Percentiles rank a stretch among this genome's conserved stretches.
Evolutionary conservation across 2,113 vertebrate species (phyloP).

Genomic region (Carassius gibelio): DNA sequence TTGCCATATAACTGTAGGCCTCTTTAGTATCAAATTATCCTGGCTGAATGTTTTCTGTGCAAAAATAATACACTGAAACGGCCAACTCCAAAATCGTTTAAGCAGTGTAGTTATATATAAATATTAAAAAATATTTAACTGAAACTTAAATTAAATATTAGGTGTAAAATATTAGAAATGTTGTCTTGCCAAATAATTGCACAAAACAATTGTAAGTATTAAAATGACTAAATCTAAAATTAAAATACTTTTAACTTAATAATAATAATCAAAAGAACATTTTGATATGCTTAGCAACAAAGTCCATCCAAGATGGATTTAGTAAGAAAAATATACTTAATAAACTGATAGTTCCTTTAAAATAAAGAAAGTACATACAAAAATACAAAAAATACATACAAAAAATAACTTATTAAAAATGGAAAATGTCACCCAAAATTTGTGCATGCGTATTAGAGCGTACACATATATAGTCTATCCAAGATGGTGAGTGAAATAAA

Average conservation of each 20-base stretch:
- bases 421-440: too few relatives aligned
- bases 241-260: background rate
- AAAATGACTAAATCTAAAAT: background rate
- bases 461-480: too few relatives aligned
- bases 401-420: too few relatives aligned
- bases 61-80: background rate
- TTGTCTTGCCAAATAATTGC: background rate
- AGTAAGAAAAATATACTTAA: background rate
- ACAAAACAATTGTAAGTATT: background rate
- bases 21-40: conserved; percentile 45
- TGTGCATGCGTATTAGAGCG: too few relatives aligned
- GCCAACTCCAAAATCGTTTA: background rate
- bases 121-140: too few relatives aligned
- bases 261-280: background rate
- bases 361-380: too few relatives aligned
- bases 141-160: too few relatives aligned
- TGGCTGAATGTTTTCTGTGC: conserved; percentile 44
- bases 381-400: too few relatives aligned
- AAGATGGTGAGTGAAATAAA: too few relatives aligned
- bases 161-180: background rate
- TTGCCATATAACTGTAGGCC: conserved; percentile 49
- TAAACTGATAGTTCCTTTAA: background rate
- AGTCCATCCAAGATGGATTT: background rate
- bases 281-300: background rate
- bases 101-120: background rate